Evolutionary conservation across 1,140 invertebrate genomes (phyloP).

Genomic region (Leptoteleia sp.): DNA sequence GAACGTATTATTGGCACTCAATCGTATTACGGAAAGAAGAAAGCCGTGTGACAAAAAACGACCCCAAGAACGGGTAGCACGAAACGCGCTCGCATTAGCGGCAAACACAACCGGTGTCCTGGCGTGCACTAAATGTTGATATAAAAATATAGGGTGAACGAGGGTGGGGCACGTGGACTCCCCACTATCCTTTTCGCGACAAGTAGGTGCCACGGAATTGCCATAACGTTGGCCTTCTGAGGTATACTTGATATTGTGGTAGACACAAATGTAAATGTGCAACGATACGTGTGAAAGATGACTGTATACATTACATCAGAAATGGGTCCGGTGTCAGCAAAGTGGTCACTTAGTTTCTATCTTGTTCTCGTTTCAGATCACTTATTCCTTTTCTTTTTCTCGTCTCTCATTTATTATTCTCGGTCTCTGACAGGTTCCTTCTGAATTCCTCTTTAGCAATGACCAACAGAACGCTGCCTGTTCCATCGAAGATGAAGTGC

Average conservation of each 20-base stretch:
- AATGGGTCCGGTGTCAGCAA: constrained; percentile 22
- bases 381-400: too few relatives aligned
- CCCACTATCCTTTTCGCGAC: constrained; percentile 38
- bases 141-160: constrained; percentile 71
- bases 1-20: constrained; percentile 4
- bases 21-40: constrained; percentile 10
- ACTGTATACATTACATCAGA: constrained; percentile 36
- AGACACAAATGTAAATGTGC: constrained; percentile 28
- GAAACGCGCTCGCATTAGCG: constrained; percentile 40
- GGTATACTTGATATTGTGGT: constrained; percentile 47
- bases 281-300: constrained; percentile 31
- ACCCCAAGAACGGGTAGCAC: constrained; percentile 5
- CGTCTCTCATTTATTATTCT: too few relatives aligned
- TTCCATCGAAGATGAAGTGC: too few relatives aligned
- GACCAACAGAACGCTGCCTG: too few relatives aligned
- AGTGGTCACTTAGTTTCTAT: too few relatives aligned
- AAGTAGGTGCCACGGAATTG: constrained; percentile 32
- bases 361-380: too few relatives aligned
- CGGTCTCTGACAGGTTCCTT: too few relatives aligned
- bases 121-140: constrained; percentile 70
- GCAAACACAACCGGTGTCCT: constrained; percentile 62
- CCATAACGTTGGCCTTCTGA: constrained; percentile 26
- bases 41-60: constrained; percentile 15
- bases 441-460: too few relatives aligned
- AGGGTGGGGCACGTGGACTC: constrained; percentile 51